phyloP scores from a whole-genome alignment of 2,113 vertebrate genomes.

The Colossoma macropomum region DNA sequence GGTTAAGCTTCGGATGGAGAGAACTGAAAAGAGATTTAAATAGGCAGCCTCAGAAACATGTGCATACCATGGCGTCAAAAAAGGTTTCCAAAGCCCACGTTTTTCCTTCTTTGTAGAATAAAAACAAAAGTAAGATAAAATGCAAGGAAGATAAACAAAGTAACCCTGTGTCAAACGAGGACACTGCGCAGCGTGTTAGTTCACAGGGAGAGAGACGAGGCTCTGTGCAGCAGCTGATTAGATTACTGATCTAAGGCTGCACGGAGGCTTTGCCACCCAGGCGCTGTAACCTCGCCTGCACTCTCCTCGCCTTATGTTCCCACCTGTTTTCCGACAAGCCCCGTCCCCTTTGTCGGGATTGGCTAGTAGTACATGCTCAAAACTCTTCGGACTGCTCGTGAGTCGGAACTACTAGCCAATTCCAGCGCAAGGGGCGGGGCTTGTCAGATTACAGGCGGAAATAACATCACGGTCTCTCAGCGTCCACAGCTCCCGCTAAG shows the following conservation, averaged over 20 bases:
- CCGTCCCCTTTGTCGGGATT: background rate
- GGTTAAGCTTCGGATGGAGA: background rate
- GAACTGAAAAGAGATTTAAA: background rate
- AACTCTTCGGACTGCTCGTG: background rate
- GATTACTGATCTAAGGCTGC: slow-evolving; percentile 63
- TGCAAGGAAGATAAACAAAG: background rate
- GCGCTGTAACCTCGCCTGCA: slow-evolving; percentile 72
- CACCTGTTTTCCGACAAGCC: background rate
- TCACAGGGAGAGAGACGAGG: slow-evolving; percentile 26
- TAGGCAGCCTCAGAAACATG: background rate
- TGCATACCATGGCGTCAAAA: background rate
- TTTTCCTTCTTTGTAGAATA: background rate
- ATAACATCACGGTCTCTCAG: slow-evolving; percentile 10
- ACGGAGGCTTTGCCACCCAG: slow-evolving; percentile 59
- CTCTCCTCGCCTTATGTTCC: slow-evolving; percentile 47
- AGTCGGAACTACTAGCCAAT: too few species aligned
- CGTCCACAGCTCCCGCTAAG: background rate
- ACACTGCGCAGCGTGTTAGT: slow-evolving; percentile 29
- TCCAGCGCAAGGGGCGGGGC: too few species aligned
- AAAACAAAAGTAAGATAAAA: background rate
- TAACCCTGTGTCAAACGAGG: slow-evolving; percentile 28
- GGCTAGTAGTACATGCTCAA: background rate
- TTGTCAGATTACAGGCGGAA: background rate
- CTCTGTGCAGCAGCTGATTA: slow-evolving; percentile 66
- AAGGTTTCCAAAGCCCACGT: background rate